Evolutionary conservation across 2,888 invertebrate species (phyloP), one percentile per base, ranked within the genome.

Genomic region (Bombylius discolor): DNA sequence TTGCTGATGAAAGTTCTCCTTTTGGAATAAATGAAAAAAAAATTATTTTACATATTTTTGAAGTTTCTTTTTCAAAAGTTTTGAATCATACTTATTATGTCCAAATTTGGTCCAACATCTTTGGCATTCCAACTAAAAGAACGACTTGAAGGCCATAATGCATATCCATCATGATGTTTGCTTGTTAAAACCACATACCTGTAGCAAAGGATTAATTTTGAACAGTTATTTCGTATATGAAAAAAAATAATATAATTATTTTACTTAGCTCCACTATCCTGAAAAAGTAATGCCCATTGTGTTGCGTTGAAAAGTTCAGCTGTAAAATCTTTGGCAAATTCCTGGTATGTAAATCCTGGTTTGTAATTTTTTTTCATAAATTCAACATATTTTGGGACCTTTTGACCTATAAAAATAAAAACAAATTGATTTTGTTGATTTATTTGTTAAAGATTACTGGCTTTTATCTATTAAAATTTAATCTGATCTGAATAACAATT

Each of bases 91-190:
- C 87, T 84, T 48, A 93, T 80, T 49, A 94, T 72, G 72, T 94
- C 89, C 51, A 81, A 71, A 56, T 83, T 81, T 0, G 89, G 87
- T 2, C 91, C 91, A 52, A 87, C 78, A 63, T 89, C 89, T 64
- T 81, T 74, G 0, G 90, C 74, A 70, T 92, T 92, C 92, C 92
- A 92, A 66, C 87, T 86, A 68, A 84, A 95, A 1, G 89, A 84
- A 53, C 81, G 80, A 62, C 78, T 80, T 0, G 90, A 89, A n/a
- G 90, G 89, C 82, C 90, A 92, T 51, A 89, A 68, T 6, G 89
- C 83, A 68, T 78, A 93, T 0, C 92, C 92, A 68, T 93, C 92
- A 69, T 92, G 91, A 70, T 92, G 92, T 71, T 92, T 92, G 67
- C 87, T 89, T 8, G 91, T 91, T 46, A 92, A 69, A 0, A 92